A percentile compares a stretch with the other conserved stretches of the same genome.
Conservation (phyloP, 2,888 invertebrate genomes). For the Panopea generosa region DNA sequence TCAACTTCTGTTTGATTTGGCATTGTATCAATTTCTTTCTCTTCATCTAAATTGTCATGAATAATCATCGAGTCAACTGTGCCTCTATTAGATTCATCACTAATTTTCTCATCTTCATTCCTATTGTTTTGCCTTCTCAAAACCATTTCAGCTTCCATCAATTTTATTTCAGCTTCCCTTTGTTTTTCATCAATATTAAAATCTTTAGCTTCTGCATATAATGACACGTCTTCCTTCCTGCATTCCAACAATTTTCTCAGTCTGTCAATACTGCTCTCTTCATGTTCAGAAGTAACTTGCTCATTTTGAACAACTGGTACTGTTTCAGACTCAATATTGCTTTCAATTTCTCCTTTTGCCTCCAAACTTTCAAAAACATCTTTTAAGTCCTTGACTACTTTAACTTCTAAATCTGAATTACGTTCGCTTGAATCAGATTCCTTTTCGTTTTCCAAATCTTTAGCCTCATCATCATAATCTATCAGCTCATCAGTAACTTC, state of each 20-base stretch:
- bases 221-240: too few species aligned
- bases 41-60: neutral
- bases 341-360: slow-evolving; percentile 31
- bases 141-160: slow-evolving; percentile 19
- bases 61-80: neutral
- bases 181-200: neutral
- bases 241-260: too few species aligned
- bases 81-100: neutral
- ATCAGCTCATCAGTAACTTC: slow-evolving; percentile 47
- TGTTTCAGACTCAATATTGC: slow-evolving; percentile 2
- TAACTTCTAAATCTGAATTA: slow-evolving; percentile 19
- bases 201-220: too few species aligned
- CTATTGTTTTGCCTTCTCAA: slow-evolving; percentile 18
- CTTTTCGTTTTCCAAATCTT: slow-evolving; percentile 26
- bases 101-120: neutral
- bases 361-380: slow-evolving; percentile 41
- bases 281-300: neutral
- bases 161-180: neutral
- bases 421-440: neutral
- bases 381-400: slow-evolving; percentile 52
- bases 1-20: neutral
- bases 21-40: neutral
- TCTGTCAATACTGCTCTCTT: neutral
- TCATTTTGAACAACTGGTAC: neutral
- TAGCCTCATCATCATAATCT: slow-evolving; percentile 41